Conservation (phyloP, 2,797 vertebrate species). For the Gila robusta region DNA sequence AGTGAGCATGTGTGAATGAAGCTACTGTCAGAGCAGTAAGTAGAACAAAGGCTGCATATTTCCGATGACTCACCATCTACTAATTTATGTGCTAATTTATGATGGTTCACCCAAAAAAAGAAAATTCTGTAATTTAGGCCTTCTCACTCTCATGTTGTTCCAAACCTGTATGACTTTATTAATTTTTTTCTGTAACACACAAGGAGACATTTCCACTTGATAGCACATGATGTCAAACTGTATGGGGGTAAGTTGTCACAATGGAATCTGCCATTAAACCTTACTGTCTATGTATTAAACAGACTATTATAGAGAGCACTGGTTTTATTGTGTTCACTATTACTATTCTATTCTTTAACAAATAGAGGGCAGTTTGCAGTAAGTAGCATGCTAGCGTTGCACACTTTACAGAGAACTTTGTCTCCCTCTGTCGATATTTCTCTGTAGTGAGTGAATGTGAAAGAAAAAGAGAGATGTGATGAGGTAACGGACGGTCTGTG, state of each 20-base stretch:
- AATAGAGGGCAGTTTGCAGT: background rate
- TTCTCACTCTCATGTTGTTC: background rate
- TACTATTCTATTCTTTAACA: background rate
- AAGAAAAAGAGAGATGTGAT: conserved; percentile 11
- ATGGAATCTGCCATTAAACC: background rate
- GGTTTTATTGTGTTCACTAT: background rate
- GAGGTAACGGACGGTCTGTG: conserved; percentile 28
- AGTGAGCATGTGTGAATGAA: conserved; percentile 16
- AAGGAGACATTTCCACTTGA: background rate
- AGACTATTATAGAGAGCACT: background rate
- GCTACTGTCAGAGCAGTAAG: conserved; percentile 3
- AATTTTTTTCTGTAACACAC: background rate
- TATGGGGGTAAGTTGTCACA: background rate
- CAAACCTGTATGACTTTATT: background rate
- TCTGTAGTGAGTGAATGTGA: background rate
- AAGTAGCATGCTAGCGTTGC: background rate
- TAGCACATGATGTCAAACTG: background rate
- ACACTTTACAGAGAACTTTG: conserved; percentile 1
- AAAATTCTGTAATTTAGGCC: background rate
- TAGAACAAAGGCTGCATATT: conserved; percentile 34
- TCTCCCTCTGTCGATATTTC: conserved; percentile 23
- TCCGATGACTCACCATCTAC: background rate
- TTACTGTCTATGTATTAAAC: no score
- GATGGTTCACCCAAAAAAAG: background rate
- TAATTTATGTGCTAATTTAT: background rate